Percentiles rank a stretch among this genome's conserved stretches.
Conservation (phyloP, 1,140 invertebrate species). For the Amyelois transitella region DNA sequence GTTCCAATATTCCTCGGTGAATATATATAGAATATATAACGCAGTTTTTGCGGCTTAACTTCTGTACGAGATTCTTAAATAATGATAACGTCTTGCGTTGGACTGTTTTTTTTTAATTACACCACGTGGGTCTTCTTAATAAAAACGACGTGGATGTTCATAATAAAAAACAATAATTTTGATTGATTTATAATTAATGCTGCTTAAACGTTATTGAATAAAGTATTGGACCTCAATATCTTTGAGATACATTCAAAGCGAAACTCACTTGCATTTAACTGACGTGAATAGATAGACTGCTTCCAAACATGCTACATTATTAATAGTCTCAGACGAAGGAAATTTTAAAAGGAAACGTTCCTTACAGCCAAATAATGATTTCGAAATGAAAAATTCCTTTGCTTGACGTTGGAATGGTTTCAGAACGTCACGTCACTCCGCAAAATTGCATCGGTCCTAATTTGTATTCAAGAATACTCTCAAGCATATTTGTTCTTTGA, state of each 20-base stretch:
- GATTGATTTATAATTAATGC: too few species aligned
- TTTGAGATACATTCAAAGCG: neutral
- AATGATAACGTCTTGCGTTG: too few species aligned
- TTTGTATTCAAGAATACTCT: conserved; percentile 49
- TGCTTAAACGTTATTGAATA: too few species aligned
- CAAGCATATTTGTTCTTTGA: conserved; percentile 37
- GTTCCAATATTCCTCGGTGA: too few species aligned
- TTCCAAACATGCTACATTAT: neutral
- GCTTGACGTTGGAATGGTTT: conserved; percentile 26
- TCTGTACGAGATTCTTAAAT: too few species aligned
- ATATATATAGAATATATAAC: too few species aligned
- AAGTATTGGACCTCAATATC: neutral
- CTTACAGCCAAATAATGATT: conserved; percentile 19
- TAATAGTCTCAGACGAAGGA: neutral
- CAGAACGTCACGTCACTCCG: conserved; percentile 45
- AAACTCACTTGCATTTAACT: neutral
- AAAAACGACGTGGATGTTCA: too few species aligned
- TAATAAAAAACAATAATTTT: too few species aligned
- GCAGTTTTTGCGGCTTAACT: too few species aligned
- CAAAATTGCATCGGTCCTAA: conserved; percentile 46
- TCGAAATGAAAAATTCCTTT: conserved; percentile 41
- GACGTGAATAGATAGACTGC: neutral
- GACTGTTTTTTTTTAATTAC: too few species aligned
- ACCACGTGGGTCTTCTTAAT: too few species aligned
- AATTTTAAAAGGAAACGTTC: neutral